Evolutionary conservation across 2,888 invertebrate genomes (phyloP).

Genomic region (Osmoderma eremita): DNA sequence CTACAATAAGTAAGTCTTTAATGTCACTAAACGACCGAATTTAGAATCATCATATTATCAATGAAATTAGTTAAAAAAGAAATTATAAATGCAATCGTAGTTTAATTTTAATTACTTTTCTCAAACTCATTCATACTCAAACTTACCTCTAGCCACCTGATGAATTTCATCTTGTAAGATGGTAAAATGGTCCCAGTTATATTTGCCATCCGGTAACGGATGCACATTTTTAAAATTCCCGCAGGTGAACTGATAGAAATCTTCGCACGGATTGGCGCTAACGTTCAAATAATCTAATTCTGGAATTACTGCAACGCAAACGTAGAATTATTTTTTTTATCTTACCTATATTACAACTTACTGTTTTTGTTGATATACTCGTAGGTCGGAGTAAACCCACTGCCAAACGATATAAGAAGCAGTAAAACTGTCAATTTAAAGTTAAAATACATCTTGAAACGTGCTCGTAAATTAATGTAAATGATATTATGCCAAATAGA

Average conservation of each 20-base stretch:
- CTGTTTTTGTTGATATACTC: constrained; percentile 23
- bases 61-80: too few species aligned
- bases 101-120: constrained; percentile 16
- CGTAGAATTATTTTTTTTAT: not conserved
- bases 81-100: not conserved
- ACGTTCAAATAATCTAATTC: constrained; percentile 58
- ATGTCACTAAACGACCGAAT: too few species aligned
- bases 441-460: not conserved
- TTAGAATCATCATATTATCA: too few species aligned
- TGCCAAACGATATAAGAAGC: not conserved
- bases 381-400: constrained; percentile 3
- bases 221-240: constrained; percentile 63
- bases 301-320: constrained; percentile 52
- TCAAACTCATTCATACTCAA: not conserved
- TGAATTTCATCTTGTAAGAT: constrained; percentile 60
- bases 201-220: constrained; percentile 57
- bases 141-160: constrained; percentile 56
- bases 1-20: too few species aligned
- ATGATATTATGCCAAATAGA: not conserved
- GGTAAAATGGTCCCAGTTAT: constrained; percentile 61
- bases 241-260: constrained; percentile 65
- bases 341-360: constrained; percentile 15
- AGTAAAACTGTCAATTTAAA: not conserved
- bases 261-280: constrained; percentile 62
- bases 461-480: not conserved